Evolutionary conservation across 1,140 invertebrate genomes (phyloP).

Genomic region (Sycophila sp.): DNA sequence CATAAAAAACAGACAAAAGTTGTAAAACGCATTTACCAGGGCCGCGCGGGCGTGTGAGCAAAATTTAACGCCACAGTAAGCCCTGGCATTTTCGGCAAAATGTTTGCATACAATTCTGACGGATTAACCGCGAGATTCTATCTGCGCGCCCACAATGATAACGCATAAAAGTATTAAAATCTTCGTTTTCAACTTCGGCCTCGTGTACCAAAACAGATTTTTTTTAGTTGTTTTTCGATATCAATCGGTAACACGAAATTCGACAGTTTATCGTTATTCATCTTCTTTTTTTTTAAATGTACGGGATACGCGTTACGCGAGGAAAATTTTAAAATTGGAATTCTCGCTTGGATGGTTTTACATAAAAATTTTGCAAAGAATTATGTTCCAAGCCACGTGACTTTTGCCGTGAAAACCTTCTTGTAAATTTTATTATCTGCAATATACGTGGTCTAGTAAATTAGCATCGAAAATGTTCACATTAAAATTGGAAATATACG

Average conservation of each 20-base stretch:
- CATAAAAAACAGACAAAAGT: neutral
- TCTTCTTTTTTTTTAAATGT: no score
- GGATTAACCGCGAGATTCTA: neutral
- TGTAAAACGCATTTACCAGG: neutral
- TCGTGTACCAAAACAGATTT: neutral
- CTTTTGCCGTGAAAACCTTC: neutral
- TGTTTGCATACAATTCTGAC: constrained; percentile 9
- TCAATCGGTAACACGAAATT: no score
- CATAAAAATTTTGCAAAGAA: neutral
- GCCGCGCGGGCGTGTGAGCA: neutral
- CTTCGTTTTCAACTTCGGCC: no score
- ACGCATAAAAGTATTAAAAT: constrained; percentile 2
- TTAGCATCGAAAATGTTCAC: neutral
- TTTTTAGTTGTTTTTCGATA: no score
- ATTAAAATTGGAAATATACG: neutral
- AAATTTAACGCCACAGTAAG: constrained; percentile 17
- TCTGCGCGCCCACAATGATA: neutral
- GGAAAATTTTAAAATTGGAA: no score
- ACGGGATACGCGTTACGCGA: no score
- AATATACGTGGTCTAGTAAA: neutral
- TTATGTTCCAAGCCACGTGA: neutral
- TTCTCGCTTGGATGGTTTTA: neutral
- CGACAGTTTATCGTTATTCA: no score
- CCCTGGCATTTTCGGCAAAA: neutral
- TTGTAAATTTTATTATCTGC: neutral